Percentiles rank a stretch among this genome's conserved stretches.
These are phyloP conservation scores for Patagioenas fasciata DNA, from an alignment of 2,113 vertebrate genomes.

Conservation along the genomic window DNA sequence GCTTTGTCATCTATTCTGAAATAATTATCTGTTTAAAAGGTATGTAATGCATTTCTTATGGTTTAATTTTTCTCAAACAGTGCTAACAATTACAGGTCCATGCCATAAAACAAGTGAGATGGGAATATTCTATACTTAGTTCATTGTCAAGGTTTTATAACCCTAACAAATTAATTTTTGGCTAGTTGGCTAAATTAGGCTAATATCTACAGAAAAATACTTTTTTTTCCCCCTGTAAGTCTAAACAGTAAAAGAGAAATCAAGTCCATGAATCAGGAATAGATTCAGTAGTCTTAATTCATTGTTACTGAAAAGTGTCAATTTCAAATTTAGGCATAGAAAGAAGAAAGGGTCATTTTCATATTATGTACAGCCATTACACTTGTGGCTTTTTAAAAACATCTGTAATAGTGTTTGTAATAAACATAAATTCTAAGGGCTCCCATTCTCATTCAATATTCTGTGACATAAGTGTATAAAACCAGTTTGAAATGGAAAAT, in stretches of 20 bases:
- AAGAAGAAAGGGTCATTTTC: not conserved
- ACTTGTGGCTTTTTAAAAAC: not conserved
- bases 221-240: not conserved
- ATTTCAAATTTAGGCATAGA: not conserved
- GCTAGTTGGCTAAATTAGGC: not conserved
- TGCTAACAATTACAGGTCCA: not conserved
- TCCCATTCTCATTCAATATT: not conserved
- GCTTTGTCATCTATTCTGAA: not conserved
- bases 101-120: not conserved
- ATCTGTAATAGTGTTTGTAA: constrained; percentile 2
- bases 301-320: not conserved
- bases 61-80: not conserved
- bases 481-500: constrained; percentile 51
- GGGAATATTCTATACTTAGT: not conserved
- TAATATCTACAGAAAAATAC: not conserved
- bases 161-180: not conserved
- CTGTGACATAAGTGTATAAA: constrained; percentile 23
- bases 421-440: constrained; percentile 10
- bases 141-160: not conserved
- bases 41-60: not conserved
- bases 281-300: not conserved
- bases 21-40: constrained; percentile 13
- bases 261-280: not conserved
- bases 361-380: not conserved
- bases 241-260: not conserved